A percentile compares a stretch with the other conserved stretches of the same genome.
phyloP scores from a whole-genome alignment of 2,888 invertebrate species.

The Fissipunctia ypsillon region DNA sequence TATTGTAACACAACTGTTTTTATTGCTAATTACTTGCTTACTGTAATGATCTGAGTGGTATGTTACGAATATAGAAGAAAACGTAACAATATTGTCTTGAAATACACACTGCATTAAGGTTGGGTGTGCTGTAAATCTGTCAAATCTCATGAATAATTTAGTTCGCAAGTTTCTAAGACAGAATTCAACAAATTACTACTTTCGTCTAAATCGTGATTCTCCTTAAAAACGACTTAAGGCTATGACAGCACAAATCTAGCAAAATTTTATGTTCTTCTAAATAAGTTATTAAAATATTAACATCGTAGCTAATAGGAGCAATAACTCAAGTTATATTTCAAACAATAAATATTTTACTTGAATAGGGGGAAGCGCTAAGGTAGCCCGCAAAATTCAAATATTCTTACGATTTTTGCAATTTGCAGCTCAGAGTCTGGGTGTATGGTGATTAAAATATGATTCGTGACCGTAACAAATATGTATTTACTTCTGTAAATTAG shows the following conservation, averaged over 20 bases:
- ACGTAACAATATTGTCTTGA: slow-evolving; percentile 11
- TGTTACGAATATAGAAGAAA: slow-evolving; percentile 13
- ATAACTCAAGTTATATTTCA: slow-evolving; percentile 15
- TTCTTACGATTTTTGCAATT: no score
- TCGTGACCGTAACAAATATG: no score
- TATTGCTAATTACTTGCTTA: slow-evolving; percentile 18
- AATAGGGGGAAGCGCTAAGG: no score
- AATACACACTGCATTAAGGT: background rate
- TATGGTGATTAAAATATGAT: no score
- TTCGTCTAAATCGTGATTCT: slow-evolving; percentile 30
- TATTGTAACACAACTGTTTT: slow-evolving; percentile 22
- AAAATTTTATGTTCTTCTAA: background rate
- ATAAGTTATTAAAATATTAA: slow-evolving; percentile 15
- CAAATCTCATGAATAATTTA: slow-evolving; percentile 10
- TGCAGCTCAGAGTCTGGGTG: no score
- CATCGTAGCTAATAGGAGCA: slow-evolving; percentile 30
- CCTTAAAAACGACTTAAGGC: slow-evolving; percentile 15
- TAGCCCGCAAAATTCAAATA: no score
- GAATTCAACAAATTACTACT: slow-evolving; percentile 29
- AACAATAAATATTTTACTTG: no score
- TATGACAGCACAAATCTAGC: background rate
- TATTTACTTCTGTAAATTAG: no score
- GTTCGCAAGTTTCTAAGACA: background rate
- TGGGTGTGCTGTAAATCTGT: slow-evolving; percentile 7
- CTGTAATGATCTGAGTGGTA: slow-evolving; percentile 7